Conservation (phyloP, 1,140 invertebrate genomes). For the Trichonephila clavata region DNA sequence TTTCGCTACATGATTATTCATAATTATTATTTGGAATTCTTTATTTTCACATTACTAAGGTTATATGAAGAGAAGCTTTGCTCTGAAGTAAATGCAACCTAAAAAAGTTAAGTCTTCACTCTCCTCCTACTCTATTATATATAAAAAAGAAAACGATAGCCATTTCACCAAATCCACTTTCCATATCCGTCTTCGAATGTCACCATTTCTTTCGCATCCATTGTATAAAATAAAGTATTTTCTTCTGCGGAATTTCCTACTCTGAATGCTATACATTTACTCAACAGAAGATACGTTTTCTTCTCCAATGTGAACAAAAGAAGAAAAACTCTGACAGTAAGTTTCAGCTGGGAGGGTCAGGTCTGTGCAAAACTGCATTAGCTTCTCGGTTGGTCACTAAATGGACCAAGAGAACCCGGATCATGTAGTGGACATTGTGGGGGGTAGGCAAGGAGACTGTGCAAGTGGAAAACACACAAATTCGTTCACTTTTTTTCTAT, state of each 20-base stretch:
- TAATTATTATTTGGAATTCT: too few relatives aligned
- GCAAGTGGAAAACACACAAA: slow-evolving; percentile 29
- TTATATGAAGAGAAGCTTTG: too few relatives aligned
- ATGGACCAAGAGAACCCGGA: slow-evolving; percentile 44
- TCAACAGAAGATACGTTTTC: not conserved
- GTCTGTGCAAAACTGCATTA: slow-evolving; percentile 47
- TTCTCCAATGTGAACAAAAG: not conserved
- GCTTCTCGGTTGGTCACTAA: slow-evolving; percentile 34
- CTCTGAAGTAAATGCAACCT: too few relatives aligned
- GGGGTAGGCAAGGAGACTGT: not conserved
- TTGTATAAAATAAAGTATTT: slow-evolving; percentile 1
- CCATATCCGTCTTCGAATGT: not conserved
- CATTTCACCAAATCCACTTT: too few relatives aligned
- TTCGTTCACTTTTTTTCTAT: not conserved
- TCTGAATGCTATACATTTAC: not conserved
- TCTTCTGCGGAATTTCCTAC: not conserved
- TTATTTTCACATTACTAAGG: too few relatives aligned
- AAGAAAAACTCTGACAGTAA: not conserved
- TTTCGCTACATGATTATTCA: too few relatives aligned
- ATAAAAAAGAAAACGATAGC: too few relatives aligned
- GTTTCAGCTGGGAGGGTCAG: too few relatives aligned
- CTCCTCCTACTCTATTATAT: too few relatives aligned
- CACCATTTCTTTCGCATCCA: not conserved
- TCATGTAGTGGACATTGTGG: not conserved
- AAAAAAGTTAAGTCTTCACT: too few relatives aligned